These are phyloP conservation scores for Atrina japonica DNA, from an alignment of 2,888 invertebrate species.

Conservation along the genomic window DNA sequence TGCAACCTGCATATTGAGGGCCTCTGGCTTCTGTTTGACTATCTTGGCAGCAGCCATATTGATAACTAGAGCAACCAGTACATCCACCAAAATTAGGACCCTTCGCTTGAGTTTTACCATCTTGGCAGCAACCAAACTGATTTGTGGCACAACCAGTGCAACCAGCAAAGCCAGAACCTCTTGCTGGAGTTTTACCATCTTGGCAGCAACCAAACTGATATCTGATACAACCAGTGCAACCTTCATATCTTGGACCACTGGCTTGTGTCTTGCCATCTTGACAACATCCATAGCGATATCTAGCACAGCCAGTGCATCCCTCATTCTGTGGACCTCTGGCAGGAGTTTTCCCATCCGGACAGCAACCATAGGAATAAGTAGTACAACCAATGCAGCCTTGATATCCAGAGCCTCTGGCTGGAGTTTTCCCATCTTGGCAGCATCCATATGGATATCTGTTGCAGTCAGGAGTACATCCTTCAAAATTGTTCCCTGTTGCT, in stretches of 20 bases:
- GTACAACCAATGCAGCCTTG: constrained; percentile 5
- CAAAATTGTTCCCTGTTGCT: constrained; percentile 83
- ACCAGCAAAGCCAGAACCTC: background rate
- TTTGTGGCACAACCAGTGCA: constrained; percentile 22
- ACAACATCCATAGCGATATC: constrained; percentile 26
- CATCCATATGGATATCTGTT: constrained; percentile 7
- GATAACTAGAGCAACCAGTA: constrained; percentile 80
- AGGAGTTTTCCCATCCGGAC: constrained; percentile 9
- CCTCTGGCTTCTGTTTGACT: constrained; percentile 19
- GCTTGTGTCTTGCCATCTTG: constrained; percentile 11
- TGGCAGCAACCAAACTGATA: constrained; percentile 38
- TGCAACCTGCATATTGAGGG: constrained; percentile 6
- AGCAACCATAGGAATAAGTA: constrained; percentile 3
- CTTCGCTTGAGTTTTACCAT: constrained; percentile 23
- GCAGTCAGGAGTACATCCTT: constrained; percentile 85
- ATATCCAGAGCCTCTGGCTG: constrained; percentile 11
- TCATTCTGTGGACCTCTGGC: constrained; percentile 6
- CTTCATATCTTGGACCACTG: constrained; percentile 4
- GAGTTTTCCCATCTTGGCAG: constrained; percentile 20
- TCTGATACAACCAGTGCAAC: constrained; percentile 22
- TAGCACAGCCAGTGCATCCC: constrained; percentile 5
- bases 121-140: constrained; percentile 35
- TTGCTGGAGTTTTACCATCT: constrained; percentile 15
- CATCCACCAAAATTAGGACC: constrained; percentile 88
- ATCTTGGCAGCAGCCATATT: constrained; percentile 27